Base-by-base conservation (phyloP, 1,140 invertebrate genomes). In the Ostrea edulis region DNA sequence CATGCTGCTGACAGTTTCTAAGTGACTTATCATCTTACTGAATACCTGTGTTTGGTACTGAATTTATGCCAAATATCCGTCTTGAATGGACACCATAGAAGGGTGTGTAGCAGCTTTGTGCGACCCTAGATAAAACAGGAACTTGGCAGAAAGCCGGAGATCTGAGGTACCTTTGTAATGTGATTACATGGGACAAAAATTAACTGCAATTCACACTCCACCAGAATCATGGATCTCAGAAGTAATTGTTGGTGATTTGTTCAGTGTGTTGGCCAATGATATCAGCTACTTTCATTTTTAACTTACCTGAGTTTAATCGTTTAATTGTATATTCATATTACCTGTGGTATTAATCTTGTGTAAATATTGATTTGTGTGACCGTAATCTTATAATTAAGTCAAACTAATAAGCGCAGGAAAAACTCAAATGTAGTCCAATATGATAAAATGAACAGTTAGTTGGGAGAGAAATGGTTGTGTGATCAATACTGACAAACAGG, bases 61-160 rank as follows among this genome's bases (percentile, higher is more conserved):
- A 77, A 77, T 77, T 25, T 25, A 77, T 77, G 68, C 68, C 68
- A 77, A 77, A 77, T 77, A 77, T 12, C 8, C 29, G 68, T 29
- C 22, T 25, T 77, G 25, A 77, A 77, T 77, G 68, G 68, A 25
- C 2, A 14, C 29, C 35, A 77, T 77, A 77, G 22, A 77, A 35
- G 68, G 68, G 68, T 77, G 68, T 77, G 68, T 29, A 35, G 14
- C 8, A 25, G 22, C 14, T 77, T 77, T 77, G 12, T 35, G 25
- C 29, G 68, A 77, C 68, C 68, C 25, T 29, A 77, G 68, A 77
- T 77, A 77, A 77, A 77, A 77, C 68, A 77, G 68, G 68, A 77
- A 77, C 68, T 77, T 77, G 68, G 68, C 68, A 77, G 29, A 25
- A 35, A 29, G 25, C 68, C 68, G 68, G 2, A 14, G 22, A 62